Conservation (phyloP, 2,888 invertebrate genomes). For the Eugnorisma glareosa region DNA sequence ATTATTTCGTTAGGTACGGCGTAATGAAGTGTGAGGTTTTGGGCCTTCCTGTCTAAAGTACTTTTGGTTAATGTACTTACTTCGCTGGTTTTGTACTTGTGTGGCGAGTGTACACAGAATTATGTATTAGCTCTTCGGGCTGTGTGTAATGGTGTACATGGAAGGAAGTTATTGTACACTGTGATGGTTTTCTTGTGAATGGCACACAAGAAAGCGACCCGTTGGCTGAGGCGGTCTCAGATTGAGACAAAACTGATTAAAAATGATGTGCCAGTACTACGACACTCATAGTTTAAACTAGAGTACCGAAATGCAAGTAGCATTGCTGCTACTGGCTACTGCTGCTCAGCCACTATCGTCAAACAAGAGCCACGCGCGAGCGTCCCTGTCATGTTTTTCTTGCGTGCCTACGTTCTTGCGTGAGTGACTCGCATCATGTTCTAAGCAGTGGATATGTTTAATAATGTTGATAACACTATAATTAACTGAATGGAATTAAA, state of each 20-base stretch:
- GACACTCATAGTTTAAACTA: too few species aligned
- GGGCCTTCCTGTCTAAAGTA: slow-evolving; percentile 44
- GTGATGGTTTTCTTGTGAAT: neutral
- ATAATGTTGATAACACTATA: too few species aligned
- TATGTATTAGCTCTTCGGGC: neutral
- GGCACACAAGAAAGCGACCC: neutral
- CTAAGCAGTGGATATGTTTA: too few species aligned
- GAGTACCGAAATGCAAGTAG: too few species aligned
- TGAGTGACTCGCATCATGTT: too few species aligned
- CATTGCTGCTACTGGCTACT: too few species aligned
- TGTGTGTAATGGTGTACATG: neutral
- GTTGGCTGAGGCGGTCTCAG: neutral
- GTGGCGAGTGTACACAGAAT: neutral
- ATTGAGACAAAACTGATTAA: neutral
- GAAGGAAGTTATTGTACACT: neutral
- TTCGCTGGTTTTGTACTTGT: slow-evolving; percentile 20
- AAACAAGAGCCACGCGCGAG: too few species aligned
- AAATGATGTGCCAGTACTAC: too few species aligned
- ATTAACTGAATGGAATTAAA: too few species aligned
- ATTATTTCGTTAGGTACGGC: slow-evolving; percentile 57
- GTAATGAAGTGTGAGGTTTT: slow-evolving; percentile 52
- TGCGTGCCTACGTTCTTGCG: too few species aligned
- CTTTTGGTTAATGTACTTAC: slow-evolving; percentile 50
- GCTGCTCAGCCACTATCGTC: too few species aligned
- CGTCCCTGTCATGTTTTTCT: too few species aligned